Percentiles rank a stretch among this genome's conserved stretches.
Evolutionary conservation across 2,888 invertebrate genomes (phyloP).

Genomic region (Euplagia quadripunctaria): DNA sequence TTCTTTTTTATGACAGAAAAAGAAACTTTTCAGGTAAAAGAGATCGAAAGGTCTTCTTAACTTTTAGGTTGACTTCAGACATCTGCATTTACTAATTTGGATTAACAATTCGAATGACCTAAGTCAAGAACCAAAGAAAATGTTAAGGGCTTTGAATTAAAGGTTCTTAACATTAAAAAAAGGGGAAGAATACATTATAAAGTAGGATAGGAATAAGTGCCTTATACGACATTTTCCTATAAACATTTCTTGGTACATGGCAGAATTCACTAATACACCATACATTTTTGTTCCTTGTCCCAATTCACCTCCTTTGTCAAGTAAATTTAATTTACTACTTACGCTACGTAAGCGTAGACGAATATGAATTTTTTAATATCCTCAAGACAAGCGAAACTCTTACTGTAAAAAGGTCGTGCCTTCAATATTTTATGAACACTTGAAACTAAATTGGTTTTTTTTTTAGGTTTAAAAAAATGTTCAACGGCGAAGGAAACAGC

Average conservation of each 20-base stretch:
- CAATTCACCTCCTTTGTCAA: slow-evolving; percentile 60
- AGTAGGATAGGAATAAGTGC: no score
- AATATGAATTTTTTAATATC: slow-evolving; percentile 79
- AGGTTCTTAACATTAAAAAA: no score
- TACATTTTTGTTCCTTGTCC: not conserved
- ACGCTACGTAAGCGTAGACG: slow-evolving; percentile 60
- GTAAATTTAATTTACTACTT: slow-evolving; percentile 61
- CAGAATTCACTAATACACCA: not conserved
- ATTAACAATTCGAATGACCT: not conserved
- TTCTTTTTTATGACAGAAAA: no score
- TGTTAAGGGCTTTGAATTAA: no score
- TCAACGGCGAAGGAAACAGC: slow-evolving; percentile 41
- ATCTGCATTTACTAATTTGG: not conserved
- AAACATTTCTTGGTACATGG: no score
- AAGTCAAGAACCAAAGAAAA: not conserved
- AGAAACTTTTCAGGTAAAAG: not conserved
- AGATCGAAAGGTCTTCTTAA: not conserved
- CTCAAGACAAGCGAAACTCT: slow-evolving; percentile 69
- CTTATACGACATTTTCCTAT: no score
- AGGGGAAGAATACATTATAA: no score
- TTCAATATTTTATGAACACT: slow-evolving; percentile 67
- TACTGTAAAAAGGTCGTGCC: slow-evolving; percentile 64
- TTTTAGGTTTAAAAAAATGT: slow-evolving; percentile 62
- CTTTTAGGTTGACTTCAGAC: not conserved
- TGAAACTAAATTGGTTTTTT: slow-evolving; percentile 72